Percentiles rank a stretch among this genome's conserved stretches.
These are phyloP conservation scores for Promerops cafer DNA, from an alignment of 2,113 vertebrate species.

Conservation along the genomic window DNA sequence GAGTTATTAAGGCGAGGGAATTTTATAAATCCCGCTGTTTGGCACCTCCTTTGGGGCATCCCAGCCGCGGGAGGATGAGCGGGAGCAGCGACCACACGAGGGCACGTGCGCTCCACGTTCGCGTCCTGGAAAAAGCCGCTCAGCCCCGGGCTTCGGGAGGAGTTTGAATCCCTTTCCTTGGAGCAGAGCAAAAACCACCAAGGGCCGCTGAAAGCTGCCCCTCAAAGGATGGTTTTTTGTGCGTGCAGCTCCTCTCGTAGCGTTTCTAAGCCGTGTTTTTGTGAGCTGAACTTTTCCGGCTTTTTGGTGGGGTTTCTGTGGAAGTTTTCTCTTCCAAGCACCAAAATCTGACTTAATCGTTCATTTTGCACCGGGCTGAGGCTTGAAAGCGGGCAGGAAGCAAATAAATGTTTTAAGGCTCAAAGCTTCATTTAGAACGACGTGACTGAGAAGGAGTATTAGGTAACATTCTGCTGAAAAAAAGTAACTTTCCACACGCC, in stretches of 20 bases:
- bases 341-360: not conserved
- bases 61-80: fast-evolving
- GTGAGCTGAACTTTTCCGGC: not conserved
- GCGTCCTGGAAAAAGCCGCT: not conserved
- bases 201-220: not conserved
- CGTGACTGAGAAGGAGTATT: not conserved
- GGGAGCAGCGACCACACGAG: not conserved
- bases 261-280: not conserved
- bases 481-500: not conserved
- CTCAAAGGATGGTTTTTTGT: not conserved
- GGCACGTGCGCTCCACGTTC: not conserved
- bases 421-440: not conserved
- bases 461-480: not conserved
- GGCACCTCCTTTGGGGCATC: fast-evolving
- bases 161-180: not conserved
- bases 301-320: too few species aligned
- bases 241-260: not conserved
- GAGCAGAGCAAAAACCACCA: not conserved
- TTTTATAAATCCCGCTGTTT: fast-evolving
- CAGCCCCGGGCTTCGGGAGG: fast-evolving
- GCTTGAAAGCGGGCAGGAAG: not conserved
- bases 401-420: not conserved
- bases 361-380: not conserved
- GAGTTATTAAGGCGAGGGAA: fast-evolving
- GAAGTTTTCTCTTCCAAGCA: not conserved